A percentile compares a stretch with the other conserved stretches of the same genome.
Evolutionary conservation across 1,140 invertebrate species (phyloP).

Genomic region (Drosophila serrata): DNA sequence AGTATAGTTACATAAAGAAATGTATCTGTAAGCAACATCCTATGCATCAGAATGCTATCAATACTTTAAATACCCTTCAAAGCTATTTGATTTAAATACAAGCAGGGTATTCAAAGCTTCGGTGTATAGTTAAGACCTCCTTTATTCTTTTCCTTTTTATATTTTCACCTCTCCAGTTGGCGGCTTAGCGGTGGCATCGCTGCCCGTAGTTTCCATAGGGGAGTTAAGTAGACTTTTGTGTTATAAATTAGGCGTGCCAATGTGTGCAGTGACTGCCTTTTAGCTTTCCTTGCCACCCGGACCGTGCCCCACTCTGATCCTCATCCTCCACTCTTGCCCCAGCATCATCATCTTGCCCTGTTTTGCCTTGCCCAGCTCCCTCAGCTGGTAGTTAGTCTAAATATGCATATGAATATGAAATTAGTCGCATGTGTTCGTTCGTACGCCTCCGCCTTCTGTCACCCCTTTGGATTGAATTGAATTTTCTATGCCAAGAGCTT

Average conservation of each 20-base stretch:
- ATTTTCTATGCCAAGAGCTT: slow-evolving; percentile 66
- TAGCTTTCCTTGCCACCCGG: slow-evolving; percentile 24
- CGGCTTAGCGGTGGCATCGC: slow-evolving; percentile 42
- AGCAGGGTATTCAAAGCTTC: slow-evolving; percentile 6
- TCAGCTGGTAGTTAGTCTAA: slow-evolving; percentile 69
- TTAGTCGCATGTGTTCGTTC: slow-evolving; percentile 73
- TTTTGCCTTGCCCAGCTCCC: slow-evolving; percentile 24
- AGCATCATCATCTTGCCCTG: slow-evolving; percentile 18
- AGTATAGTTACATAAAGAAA: too few relatives aligned
- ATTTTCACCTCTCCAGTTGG: slow-evolving; percentile 41
- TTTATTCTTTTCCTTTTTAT: slow-evolving; percentile 13
- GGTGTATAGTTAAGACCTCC: neutral
- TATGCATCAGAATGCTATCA: neutral
- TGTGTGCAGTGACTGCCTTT: slow-evolving; percentile 63
- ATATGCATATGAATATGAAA: slow-evolving; percentile 82
- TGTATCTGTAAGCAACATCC: too few relatives aligned
- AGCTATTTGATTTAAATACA: neutral
- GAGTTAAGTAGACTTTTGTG: slow-evolving; percentile 79
- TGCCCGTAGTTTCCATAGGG: slow-evolving; percentile 57
- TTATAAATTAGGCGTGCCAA: slow-evolving; percentile 78
- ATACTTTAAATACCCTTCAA: neutral
- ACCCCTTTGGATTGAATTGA: slow-evolving; percentile 65
- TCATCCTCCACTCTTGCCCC: neutral
- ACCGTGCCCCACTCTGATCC: neutral
- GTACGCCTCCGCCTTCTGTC: slow-evolving; percentile 10